Conservation (phyloP, 2,113 vertebrate species). For the Eurypyga helias region DNA sequence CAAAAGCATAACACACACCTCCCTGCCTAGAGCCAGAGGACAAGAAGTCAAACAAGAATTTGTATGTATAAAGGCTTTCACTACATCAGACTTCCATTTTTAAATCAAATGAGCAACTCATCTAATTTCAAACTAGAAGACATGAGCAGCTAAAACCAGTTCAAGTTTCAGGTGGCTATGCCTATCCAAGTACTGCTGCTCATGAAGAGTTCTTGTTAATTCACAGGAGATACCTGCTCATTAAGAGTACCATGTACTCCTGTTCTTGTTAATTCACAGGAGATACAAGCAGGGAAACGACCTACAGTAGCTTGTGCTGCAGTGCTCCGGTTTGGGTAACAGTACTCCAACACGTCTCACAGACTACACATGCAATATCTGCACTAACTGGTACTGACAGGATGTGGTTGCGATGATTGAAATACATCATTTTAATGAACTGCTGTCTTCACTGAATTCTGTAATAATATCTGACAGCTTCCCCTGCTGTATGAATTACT, state of each 20-base stretch:
- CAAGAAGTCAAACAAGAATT: not conserved
- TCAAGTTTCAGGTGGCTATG: not conserved
- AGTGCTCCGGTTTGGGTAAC: not conserved
- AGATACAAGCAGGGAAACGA: not conserved
- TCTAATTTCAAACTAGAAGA: conserved; percentile 33
- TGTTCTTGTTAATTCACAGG: not conserved
- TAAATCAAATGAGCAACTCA: conserved; percentile 13
- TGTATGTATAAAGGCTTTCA: not conserved
- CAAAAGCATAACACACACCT: not conserved
- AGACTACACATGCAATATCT: not conserved
- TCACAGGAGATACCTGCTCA: not conserved
- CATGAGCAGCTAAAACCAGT: not conserved
- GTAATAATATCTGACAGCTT: not conserved
- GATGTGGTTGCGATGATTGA: conserved; percentile 8
- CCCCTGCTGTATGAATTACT: not conserved
- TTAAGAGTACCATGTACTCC: too few relatives aligned
- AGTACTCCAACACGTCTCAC: not conserved
- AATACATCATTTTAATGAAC: conserved; percentile 60
- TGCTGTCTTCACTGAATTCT: conserved; percentile 36
- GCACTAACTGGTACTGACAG: not conserved
- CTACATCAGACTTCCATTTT: not conserved
- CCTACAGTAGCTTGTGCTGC: not conserved
- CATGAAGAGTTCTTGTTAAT: not conserved
- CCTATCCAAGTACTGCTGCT: not conserved
- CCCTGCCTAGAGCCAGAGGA: not conserved